Base-by-base conservation (phyloP, 1,140 invertebrate genomes). In the Coboldia fuscipes region DNA sequence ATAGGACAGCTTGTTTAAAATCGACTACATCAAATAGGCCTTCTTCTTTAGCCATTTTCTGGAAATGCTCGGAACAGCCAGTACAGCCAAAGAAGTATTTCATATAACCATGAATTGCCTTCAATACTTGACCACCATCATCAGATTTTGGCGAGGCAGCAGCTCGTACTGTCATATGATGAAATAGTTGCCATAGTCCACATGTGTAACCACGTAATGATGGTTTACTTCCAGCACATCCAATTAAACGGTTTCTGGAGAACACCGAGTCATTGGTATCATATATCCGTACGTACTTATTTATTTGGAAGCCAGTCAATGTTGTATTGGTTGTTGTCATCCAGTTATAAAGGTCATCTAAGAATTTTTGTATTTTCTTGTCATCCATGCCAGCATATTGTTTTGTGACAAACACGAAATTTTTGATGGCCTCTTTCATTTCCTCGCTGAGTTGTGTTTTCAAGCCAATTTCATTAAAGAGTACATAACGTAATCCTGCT, bases 171-270 rank as follows among this genome's bases (percentile, higher is more conserved):
- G 85, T 89, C 16, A 98, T 54, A 28, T 77, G 82, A 50, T 98
- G 94, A 53, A 97, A 98, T 37, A 93, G 60, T 22, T 71, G 81
- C 94, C 94, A 99, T 12, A 98, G 56, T 1, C 84, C 76, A 60
- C 94, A 99, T 1, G 90, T 83, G 52, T 88, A 97, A n/a, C 90
- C 88, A 30, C 93, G 66, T 31, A 62, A 67, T 22, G 65, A 58
- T 2, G 71, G 53, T 28, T 62, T 54, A 47, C 79, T 86, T 6
- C 86, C 85, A 4, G 47, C 62, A 51, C 94, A 98, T 9, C 73
- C 76, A 31, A 81, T 61, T 76, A 83, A 97, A n/a, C 45, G 41
- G 6, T 28, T 44, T 21, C 18, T 20, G 4, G 30, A 20, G 18
- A 32, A 32, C 6, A 21, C 3, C 21, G 30, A 19, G 3, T 21